Percentiles rank a stretch among this genome's conserved stretches.
Conservation (phyloP, 2,797 vertebrate species). For the Australoheros facetus region DNA sequence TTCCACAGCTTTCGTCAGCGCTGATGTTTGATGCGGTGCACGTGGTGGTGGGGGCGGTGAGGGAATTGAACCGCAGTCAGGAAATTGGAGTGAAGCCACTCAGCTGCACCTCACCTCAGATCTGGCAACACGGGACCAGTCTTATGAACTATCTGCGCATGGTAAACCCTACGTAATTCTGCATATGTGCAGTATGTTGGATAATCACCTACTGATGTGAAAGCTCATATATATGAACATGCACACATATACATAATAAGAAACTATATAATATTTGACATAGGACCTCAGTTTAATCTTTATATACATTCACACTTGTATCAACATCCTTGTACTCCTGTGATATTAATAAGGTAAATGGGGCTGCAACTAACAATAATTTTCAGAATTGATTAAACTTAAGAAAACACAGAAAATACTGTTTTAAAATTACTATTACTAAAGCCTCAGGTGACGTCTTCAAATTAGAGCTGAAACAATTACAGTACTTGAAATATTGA, state of each 20-base stretch:
- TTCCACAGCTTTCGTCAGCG: slow-evolving; percentile 87
- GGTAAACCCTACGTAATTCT: slow-evolving; percentile 73
- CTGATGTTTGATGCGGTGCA: slow-evolving; percentile 95
- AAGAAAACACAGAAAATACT: neutral
- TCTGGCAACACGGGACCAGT: slow-evolving; percentile 96
- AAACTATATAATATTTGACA: neutral
- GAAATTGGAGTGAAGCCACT: slow-evolving; percentile 92
- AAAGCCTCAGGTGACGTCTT: slow-evolving; percentile 13
- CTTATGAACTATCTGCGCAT: slow-evolving; percentile 97
- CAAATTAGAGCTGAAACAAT: slow-evolving; percentile 8
- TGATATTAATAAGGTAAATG: neutral
- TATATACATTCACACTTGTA: neutral
- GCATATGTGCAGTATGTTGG: neutral
- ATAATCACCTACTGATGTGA: slow-evolving; percentile 1
- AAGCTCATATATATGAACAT: neutral
- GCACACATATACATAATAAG: slow-evolving; percentile 1
- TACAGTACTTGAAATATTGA: neutral
- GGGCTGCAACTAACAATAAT: neutral
- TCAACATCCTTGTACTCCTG: neutral
- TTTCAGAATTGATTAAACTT: neutral
- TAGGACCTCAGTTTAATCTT: neutral
- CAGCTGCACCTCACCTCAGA: slow-evolving; percentile 90
- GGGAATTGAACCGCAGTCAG: slow-evolving; percentile 93
- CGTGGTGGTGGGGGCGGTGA: slow-evolving; percentile 91
- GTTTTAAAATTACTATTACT: neutral